phyloP scores from a whole-genome alignment of 2,113 vertebrate species.

The Osmerus eperlanus region DNA sequence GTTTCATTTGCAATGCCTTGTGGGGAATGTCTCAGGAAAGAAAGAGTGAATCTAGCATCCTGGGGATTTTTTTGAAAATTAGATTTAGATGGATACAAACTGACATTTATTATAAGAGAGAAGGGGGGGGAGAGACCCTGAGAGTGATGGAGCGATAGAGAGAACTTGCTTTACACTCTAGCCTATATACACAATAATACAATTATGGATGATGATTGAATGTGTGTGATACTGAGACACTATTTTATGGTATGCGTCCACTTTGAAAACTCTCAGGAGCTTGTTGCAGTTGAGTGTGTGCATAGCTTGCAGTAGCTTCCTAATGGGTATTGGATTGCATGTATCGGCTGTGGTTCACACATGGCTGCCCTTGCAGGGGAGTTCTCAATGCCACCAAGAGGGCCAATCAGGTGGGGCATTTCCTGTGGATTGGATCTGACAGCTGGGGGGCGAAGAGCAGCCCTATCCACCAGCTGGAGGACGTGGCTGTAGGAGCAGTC shows the following conservation, averaged over 20 bases:
- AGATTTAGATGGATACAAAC: conserved; percentile 21
- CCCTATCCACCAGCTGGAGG: conserved; percentile 82
- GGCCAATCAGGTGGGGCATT: conserved; percentile 87
- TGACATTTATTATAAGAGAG: conserved; percentile 1
- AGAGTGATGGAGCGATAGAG: neutral
- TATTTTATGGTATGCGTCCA: too few species aligned
- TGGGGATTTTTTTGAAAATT: conserved; percentile 12
- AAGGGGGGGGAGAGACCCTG: neutral
- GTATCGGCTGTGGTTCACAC: conserved; percentile 33
- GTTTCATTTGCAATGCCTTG: conserved; percentile 45
- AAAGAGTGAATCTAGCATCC: conserved; percentile 44
- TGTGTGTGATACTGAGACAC: too few species aligned
- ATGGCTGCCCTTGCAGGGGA: conserved; percentile 73
- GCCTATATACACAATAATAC: too few species aligned
- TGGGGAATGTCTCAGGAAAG: conserved; percentile 32
- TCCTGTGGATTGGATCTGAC: conserved; percentile 94
- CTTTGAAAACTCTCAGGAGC: too few species aligned
- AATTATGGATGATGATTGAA: too few species aligned
- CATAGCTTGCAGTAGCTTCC: conserved; percentile 12
- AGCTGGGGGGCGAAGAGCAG: conserved; percentile 90
- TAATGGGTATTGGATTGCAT: conserved; percentile 42
- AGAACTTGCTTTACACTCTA: neutral
- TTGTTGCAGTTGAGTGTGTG: neutral
- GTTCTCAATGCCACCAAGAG: conserved; percentile 90
- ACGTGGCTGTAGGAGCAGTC: conserved; percentile 87